Percentiles rank a stretch among this genome's conserved stretches.
phyloP scores from a whole-genome alignment of 2,113 vertebrate species.

The Oreochromis spilurus region DNA sequence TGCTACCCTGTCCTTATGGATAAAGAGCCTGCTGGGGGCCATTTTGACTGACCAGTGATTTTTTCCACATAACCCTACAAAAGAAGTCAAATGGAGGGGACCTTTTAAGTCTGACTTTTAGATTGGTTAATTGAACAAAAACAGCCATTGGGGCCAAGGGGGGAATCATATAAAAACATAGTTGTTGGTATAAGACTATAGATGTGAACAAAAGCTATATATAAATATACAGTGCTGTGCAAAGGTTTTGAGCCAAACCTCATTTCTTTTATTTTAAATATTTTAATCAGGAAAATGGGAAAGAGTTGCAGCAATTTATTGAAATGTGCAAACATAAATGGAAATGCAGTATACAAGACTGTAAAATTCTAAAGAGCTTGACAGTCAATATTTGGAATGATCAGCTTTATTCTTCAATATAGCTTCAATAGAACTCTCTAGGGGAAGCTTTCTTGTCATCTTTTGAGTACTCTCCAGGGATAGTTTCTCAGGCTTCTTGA shows the following conservation, averaged over 20 bases:
- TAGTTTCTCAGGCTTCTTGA: background rate
- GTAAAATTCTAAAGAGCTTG: background rate
- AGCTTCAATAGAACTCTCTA: background rate
- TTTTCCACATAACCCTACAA: conserved; percentile 52
- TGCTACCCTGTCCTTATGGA: conserved; percentile 54
- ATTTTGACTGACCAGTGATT: conserved; percentile 55
- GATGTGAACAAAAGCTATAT: background rate
- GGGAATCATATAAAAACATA: background rate
- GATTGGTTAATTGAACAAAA: background rate
- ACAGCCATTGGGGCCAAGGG: background rate
- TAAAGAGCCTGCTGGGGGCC: conserved; percentile 33
- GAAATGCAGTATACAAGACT: background rate
- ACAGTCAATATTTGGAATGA: background rate
- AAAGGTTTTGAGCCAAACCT: too few relatives aligned
- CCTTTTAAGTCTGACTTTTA: conserved; percentile 16
- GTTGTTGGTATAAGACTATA: background rate
- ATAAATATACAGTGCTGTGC: background rate
- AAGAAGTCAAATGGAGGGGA: conserved; percentile 53
- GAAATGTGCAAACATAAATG: background rate
- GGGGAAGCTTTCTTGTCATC: background rate
- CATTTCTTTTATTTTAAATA: background rate
- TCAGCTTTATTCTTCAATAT: background rate
- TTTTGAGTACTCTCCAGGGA: background rate
- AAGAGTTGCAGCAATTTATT: background rate
- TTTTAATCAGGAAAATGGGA: background rate